Evolutionary conservation across 2,888 invertebrate genomes (phyloP).

Genomic region (Andrena hattorfiana): DNA sequence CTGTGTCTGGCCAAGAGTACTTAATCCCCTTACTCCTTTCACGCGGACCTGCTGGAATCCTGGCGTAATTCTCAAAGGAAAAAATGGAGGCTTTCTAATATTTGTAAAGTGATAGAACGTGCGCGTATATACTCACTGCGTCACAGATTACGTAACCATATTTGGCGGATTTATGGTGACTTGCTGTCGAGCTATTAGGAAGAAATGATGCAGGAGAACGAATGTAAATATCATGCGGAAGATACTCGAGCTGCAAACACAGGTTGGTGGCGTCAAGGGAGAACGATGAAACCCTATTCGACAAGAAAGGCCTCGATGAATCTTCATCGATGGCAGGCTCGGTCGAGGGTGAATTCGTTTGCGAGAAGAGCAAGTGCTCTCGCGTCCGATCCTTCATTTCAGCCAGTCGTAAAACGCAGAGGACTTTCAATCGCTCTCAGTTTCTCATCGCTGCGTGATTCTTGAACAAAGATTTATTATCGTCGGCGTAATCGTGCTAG

Average conservation of each 20-base stretch:
- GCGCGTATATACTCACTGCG: too few relatives aligned
- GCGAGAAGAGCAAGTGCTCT: slow-evolving; percentile 41
- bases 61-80: not conserved
- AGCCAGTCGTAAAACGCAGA: slow-evolving; percentile 12
- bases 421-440: slow-evolving; percentile 15
- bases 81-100: not conserved
- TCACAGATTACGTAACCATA: too few relatives aligned
- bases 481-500: not conserved
- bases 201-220: not conserved
- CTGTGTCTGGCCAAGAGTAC: slow-evolving; percentile 11
- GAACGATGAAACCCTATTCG: not conserved
- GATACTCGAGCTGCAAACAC: not conserved
- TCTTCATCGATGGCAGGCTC: slow-evolving; percentile 10
- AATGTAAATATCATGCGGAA: not conserved
- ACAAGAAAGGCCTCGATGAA: slow-evolving; percentile 15
- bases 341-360: slow-evolving; percentile 48
- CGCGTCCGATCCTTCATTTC: slow-evolving; percentile 45
- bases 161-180: too few relatives aligned
- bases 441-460: not conserved
- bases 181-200: not conserved
- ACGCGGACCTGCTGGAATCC: slow-evolving; percentile 7
- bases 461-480: slow-evolving; percentile 3
- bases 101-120: not conserved
- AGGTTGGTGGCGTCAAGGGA: not conserved
- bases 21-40: slow-evolving; percentile 28